These are phyloP conservation scores for Bombus pascuorum DNA, from an alignment of 1,140 invertebrate species.

Conservation along the genomic window DNA sequence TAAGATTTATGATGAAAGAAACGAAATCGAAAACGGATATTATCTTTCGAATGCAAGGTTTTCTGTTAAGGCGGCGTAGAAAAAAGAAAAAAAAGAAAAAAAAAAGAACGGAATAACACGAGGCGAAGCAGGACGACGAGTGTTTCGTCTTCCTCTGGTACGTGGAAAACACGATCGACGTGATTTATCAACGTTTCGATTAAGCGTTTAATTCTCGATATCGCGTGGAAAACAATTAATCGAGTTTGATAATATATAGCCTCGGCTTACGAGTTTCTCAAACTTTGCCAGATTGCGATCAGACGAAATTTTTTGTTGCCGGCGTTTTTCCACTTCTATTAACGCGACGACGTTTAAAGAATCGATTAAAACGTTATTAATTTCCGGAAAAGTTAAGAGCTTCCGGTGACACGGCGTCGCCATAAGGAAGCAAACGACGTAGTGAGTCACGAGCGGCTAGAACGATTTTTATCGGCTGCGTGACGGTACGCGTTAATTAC, in stretches of 20 bases:
- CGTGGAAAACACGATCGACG: not conserved
- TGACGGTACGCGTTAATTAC: constrained; percentile 68
- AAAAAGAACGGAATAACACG: not conserved
- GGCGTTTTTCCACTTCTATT: not conserved
- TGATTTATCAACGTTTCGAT: not conserved
- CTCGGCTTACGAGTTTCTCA: not conserved
- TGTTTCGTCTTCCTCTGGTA: no score
- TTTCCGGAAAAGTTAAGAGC: constrained; percentile 39
- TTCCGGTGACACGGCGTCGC: constrained; percentile 40
- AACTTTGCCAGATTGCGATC: not conserved
- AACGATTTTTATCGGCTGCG: constrained; percentile 56
- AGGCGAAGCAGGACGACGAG: not conserved
- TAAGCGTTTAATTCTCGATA: not conserved
- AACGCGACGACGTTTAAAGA: constrained; percentile 21
- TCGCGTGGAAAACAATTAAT: constrained; percentile 5
- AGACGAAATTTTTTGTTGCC: no score
- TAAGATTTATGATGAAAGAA: constrained; percentile 30
- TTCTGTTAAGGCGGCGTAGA: not conserved
- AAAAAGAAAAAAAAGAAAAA: not conserved
- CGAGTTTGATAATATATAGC: constrained; percentile 14
- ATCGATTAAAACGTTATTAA: constrained; percentile 55
- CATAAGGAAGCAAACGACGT: constrained; percentile 32
- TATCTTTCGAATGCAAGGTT: constrained; percentile 14
- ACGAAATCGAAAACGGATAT: constrained; percentile 37
- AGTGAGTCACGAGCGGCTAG: constrained; percentile 24